Evolutionary conservation across 2,888 invertebrate species (phyloP), one percentile per base, ranked within the genome.

Genomic region (Neoaliturus tenellus): DNA sequence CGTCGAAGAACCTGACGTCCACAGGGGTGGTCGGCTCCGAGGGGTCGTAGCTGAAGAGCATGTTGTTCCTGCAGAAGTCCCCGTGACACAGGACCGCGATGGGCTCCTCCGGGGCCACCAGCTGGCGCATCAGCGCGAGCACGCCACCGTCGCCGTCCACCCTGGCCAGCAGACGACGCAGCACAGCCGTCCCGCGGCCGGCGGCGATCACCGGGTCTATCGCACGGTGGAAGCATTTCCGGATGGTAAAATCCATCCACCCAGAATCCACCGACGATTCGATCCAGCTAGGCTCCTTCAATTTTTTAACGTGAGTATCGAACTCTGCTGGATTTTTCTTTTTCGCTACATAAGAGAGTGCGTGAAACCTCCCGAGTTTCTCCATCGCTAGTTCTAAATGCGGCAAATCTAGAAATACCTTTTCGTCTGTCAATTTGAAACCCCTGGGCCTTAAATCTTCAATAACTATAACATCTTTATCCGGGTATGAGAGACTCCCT

Each of bases 31-130:
- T 25, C 6, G 31, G 48, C 0, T 51, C 82, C 0, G 35, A n/a
- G 5, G 48, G 80, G 55, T 85, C 85, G 85, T 88, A 88, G n/a
- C 75, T 81, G 85, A 87, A 87, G 80, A 88, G 31, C 81, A 88
- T 44, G 80, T 88, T 88, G 84, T 87, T 88, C 28, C 86, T 82
- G 41, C 85, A 85, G 81, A 87, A 87, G 73, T 88, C 88, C 0
- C 88, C 88, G 73, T 88, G 88, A 39, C 87, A 87, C 6, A 88
- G 25, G 0, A 87, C 87, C 0, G 86, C 85, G 35, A 85, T 55
- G 1, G 87, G 87, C 67, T 87, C 87, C 23, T 58, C 84, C 3
- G 84, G 78, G 8, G 10, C 31, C 17, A 58, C 31, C 33, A 83
- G 33, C 23, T 48, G 31, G 20, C 39, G 25, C 69, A 84, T 80